Evolutionary conservation across 2,113 vertebrate species (phyloP), one percentile per base, ranked within the genome.

Genomic region (Aspidoscelis tigris): DNA sequence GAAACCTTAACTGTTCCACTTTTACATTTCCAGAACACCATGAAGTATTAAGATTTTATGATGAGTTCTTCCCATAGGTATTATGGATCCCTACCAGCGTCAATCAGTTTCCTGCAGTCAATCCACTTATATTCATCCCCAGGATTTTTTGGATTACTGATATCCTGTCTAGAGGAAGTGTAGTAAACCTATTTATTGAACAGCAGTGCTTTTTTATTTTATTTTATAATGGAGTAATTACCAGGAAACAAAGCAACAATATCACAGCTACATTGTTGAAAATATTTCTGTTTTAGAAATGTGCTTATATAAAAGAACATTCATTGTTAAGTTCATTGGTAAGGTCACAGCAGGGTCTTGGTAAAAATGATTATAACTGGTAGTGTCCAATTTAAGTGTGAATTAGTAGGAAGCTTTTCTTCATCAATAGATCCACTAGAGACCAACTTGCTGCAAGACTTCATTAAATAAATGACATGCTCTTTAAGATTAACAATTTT

Each of bases 371-470:
- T 83, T 66, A 10, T 41, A 78, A 85, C 75, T 72, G 76, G 39
- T 83, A 66, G 7, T 88, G 83, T 39, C 86, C 70, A 80, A 76
- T 86, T 72, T 90, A 86, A 85, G 68, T 84, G 66, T 84, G 78
- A 88, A 84, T 81, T 77, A 84, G 74, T 79, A 44, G 50, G 83
- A 26, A 81, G 66, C 76, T 83, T 50, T 78, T 61, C 22, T 39
- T 12, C 83, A 22, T 84, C 85, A 88, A 83, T 50, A 44, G 8
- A 53, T 78, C 61, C 82, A 14, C 80, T 69, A 39, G 72, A 79
- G 86, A 47, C 22, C 84, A 75, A 86, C 39, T 33, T 7, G 24
- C 82, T 47, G 70, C 50, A 85, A 1, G 39, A 39, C 79, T 86
- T 89, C 77, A 82, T 87, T 84, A 76, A 61, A 78, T 64, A 72